Base-by-base conservation (phyloP, 1,140 invertebrate species). In the honey bee (Apis mellifera) region DNA sequence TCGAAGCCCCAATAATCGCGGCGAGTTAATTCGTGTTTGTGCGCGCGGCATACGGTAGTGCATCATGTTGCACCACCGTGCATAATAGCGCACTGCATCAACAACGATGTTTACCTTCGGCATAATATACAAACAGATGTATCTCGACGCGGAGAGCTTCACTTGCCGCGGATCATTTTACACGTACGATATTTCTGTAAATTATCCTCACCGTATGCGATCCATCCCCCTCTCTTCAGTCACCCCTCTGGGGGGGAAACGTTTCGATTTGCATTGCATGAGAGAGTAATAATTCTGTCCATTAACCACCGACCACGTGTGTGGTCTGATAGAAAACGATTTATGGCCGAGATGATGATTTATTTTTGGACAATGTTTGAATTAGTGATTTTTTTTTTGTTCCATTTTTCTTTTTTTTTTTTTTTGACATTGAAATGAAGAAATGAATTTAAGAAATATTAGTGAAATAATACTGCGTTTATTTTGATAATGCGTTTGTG, bases 21-120 rank as follows among this genome's bases (percentile, higher is more conserved):
- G 17, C 21, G 23, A 82, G 79, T 76, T 82, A 76, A 82, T 82
- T 82, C 73, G 42, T 82, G 48, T 75, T 82, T 82, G 79, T 76
- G 55, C 12, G 73, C 54, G 26, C 9, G 13, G 7, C 57, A 32
- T 32, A 60, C 26, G 52, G 26, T 55, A 19, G 19, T n/a, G 42
- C 72, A 66, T 57, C 64, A 65, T 52, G 57, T 17, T 52, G 62
- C 48, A 65, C 54, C 48, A 52, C 21, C n/a, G 5, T 9, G 78
- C 50, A 82, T 82, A 82, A 82, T 76, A 82, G 79, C 55, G 62
- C 64, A 4, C 62, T 82, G 73, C 73, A 60, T 82, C 72, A 82
- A 82, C 79, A 82, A 76, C 55, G 23, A 50, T 76, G 72, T 82
- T 82, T 82, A 82, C 79, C 42, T 76, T 42, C 42, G 54, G 54